phyloP scores from a whole-genome alignment of 2,888 invertebrate species.

The Athripsodes cinereus region DNA sequence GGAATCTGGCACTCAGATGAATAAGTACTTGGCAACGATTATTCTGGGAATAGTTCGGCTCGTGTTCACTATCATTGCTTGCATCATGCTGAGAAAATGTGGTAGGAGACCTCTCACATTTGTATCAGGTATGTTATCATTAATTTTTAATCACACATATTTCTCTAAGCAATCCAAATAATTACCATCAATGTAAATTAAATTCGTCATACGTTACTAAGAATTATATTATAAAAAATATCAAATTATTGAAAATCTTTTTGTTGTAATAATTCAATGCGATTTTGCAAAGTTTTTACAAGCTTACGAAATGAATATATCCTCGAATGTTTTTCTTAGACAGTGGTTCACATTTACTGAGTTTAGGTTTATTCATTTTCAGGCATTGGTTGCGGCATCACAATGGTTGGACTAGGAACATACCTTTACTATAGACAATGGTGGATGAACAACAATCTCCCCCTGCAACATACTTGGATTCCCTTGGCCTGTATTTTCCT shows the following conservation, averaged over 20 bases:
- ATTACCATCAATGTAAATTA: too few relatives aligned
- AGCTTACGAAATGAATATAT: background rate
- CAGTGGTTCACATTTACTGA: background rate
- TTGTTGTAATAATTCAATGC: too few relatives aligned
- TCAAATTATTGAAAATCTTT: too few relatives aligned
- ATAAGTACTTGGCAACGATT: constrained; percentile 56
- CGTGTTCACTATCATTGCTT: constrained; percentile 57
- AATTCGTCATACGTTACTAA: too few relatives aligned
- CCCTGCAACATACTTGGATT: constrained; percentile 51
- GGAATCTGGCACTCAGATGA: constrained; percentile 51
- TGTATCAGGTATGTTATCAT: constrained; percentile 47
- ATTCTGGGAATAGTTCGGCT: constrained; percentile 55
- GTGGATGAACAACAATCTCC: constrained; percentile 43
- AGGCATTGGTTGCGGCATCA: constrained; percentile 56
- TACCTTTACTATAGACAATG: constrained; percentile 54
- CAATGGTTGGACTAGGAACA: constrained; percentile 54
- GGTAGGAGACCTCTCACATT: constrained; percentile 60
- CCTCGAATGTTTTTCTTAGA: too few relatives aligned
- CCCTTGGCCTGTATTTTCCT: constrained; percentile 55
- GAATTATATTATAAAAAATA: background rate
- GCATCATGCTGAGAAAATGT: constrained; percentile 52
- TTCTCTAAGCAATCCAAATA: background rate
- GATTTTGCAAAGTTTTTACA: too few relatives aligned
- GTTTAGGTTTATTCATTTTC: background rate
- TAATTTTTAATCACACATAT: background rate